Evolutionary conservation across 2,113 vertebrate genomes (phyloP).

Genomic region (Tor tambroides): DNA sequence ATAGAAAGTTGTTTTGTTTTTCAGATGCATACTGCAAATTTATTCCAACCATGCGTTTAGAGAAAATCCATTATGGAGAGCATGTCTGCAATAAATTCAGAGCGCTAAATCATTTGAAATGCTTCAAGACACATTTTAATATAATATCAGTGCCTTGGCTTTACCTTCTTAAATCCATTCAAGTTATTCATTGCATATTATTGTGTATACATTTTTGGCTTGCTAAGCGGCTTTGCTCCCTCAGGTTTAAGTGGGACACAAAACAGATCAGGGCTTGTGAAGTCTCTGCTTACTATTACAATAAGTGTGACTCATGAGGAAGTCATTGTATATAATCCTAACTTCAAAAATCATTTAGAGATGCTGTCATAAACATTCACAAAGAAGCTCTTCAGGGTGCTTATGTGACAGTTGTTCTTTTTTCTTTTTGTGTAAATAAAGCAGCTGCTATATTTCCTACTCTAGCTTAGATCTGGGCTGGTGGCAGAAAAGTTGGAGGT

Average conservation of each 20-base stretch:
- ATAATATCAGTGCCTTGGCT: background rate
- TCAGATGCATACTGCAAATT: background rate
- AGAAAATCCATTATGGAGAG: slow-evolving; percentile 25
- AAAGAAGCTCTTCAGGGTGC: background rate
- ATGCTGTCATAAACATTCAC: background rate
- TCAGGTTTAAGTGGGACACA: slow-evolving; percentile 12
- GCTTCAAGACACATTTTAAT: slow-evolving; percentile 21
- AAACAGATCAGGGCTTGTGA: background rate
- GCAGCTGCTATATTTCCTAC: background rate
- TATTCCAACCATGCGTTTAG: background rate
- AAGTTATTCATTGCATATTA: slow-evolving; percentile 16
- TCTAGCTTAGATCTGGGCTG: background rate
- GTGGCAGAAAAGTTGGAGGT: background rate
- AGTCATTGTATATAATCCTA: slow-evolving; percentile 3
- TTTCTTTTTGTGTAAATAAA: background rate
- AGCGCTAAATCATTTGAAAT: slow-evolving; percentile 19
- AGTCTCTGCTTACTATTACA: background rate
- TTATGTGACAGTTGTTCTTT: background rate
- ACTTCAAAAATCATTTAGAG: slow-evolving; percentile 18
- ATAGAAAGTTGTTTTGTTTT: slow-evolving; percentile 23
- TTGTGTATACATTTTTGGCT: slow-evolving; percentile 16
- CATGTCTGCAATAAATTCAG: slow-evolving; percentile 5
- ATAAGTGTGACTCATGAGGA: background rate
- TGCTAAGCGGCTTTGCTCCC: slow-evolving; percentile 29
- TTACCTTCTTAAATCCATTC: slow-evolving; percentile 20